Base-by-base conservation (phyloP, 2,113 vertebrate species). In the Pagrus major region DNA sequence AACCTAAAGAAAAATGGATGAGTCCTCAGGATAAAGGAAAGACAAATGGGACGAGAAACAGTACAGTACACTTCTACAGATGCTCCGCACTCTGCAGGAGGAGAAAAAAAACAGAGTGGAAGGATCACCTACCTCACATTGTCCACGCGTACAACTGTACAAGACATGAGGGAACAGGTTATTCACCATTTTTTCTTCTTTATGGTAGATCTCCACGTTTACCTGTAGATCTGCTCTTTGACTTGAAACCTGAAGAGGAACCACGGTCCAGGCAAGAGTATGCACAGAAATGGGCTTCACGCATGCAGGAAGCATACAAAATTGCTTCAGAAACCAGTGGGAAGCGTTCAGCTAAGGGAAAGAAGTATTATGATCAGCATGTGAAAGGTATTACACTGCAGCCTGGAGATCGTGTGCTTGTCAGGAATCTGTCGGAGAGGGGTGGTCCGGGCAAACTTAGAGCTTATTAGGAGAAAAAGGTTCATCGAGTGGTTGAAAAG, bases 171-270 rank as follows among this genome's bases (percentile, higher is more conserved):
- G 18, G 4, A 5, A 80, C 59, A 20, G 49, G 59, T 0, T 71
- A 72, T 27, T 55, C 59, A 11, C 39, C 37, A 1, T 79, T 81
- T 6, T 81, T 76, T 37, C 65, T 81, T 5, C 29, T 63, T 1
- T 76, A 63, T 69, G 71, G 69, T 0, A 52, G 51, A 60, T 15
- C 56, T 0, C 63, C 29, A 21, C 9, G 71, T 2, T 75, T 81
- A 58, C 81, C 77, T 23, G 52, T 81, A n/a, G n/a, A n/a, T n/a
- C n/a, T 85, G 41, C 61, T 81, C 6, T 67, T 74, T 35, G 52
- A 77, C 0, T 1, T 68, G 0, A 29, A 58, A 51, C 44, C 52
- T 51, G 51, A 67, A 2, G 3, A 47, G 2, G 16, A 47, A 8
- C 2, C 52, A 14, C 16, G 3, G 41, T 27, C 41, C 42, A 68